These are phyloP conservation scores for Nymphalis c-album DNA, from an alignment of 2,888 invertebrate species.

Conservation along the genomic window DNA sequence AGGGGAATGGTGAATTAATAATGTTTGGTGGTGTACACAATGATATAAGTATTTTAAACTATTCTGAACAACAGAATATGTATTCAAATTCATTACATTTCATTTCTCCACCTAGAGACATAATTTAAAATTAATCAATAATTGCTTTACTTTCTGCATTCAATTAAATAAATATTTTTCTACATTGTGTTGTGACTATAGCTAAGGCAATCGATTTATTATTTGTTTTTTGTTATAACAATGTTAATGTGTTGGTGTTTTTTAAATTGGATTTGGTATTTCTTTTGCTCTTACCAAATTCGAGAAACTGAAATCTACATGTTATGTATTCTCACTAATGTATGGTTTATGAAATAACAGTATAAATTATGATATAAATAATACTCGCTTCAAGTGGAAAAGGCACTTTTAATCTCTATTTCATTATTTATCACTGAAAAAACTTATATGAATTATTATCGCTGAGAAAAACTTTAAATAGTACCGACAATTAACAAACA, in stretches of 20 bases:
- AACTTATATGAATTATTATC: too few species aligned
- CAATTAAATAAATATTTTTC: constrained; percentile 13
- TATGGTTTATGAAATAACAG: too few species aligned
- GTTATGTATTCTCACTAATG: too few species aligned
- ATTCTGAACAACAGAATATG: constrained; percentile 81
- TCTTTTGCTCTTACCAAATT: too few species aligned
- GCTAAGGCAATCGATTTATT: constrained; percentile 10
- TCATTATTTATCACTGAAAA: too few species aligned
- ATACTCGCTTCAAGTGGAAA: too few species aligned
- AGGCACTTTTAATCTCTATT: too few species aligned
- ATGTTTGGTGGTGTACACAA: constrained; percentile 98
- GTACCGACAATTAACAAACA: too few species aligned
- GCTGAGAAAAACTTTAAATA: too few species aligned
- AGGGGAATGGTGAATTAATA: constrained; percentile 94
- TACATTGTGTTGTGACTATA: constrained; percentile 35
- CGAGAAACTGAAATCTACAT: too few species aligned
- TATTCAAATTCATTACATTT: constrained; percentile 90
- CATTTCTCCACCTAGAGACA: constrained; percentile 86
- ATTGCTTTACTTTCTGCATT: constrained; percentile 38
- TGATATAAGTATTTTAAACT: constrained; percentile 84
- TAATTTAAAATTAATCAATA: constrained; percentile 84
- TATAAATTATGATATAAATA: too few species aligned
- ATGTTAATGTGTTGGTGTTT: neutral
- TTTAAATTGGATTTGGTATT: neutral
- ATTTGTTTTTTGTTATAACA: neutral